Evolutionary conservation across 2,888 invertebrate species (phyloP), one percentile per base, ranked within the genome.

Genomic region (Noctua janthe): DNA sequence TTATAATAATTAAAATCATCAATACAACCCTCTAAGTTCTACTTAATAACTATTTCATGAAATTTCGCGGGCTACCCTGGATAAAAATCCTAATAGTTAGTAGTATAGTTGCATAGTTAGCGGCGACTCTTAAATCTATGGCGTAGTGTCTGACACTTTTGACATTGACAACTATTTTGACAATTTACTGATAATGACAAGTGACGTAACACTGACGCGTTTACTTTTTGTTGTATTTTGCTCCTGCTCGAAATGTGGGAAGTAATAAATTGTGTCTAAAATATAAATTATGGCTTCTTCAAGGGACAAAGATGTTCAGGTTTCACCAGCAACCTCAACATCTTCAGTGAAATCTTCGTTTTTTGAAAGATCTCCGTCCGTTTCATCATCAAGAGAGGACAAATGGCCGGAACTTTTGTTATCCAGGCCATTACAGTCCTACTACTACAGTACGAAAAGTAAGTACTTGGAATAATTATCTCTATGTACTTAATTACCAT

Each of bases 381-480:
- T 94, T 83, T 91, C 95, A 51, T 96, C 97, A 67, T 90, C 92
- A 56, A 96, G 88, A 82, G 96, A 95, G 86, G 97, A 97, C 90
- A 97, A 95, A 94, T 97, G 97, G 97, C 97, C 97, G 90, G 97
- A 97, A 93, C 93, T 97, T 83, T 91, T 97, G 87, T 87, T 97
- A 89, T 95, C 97, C 75, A 95, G 93, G 90, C 97, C 97, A 43
- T 94, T 96, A 80, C 96, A 94, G 89, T 96, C 96, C 1, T 96
- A 95, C 90, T 96, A 93, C 87, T 96, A 95, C 90, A 95, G 94
- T 90, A 93, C 95, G 74, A 95, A 94, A 88, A 92, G 97, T 97
- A 94, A 97, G 97, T 96, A 89, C 67, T 74, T n/a, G 23, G 17
- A 62, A 76, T 51, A 67, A 71, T 62, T 39, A 72, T 69, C 67